Evolutionary conservation across 2,113 vertebrate genomes (phyloP).

Genomic region (Gymnocephalus cernua): DNA sequence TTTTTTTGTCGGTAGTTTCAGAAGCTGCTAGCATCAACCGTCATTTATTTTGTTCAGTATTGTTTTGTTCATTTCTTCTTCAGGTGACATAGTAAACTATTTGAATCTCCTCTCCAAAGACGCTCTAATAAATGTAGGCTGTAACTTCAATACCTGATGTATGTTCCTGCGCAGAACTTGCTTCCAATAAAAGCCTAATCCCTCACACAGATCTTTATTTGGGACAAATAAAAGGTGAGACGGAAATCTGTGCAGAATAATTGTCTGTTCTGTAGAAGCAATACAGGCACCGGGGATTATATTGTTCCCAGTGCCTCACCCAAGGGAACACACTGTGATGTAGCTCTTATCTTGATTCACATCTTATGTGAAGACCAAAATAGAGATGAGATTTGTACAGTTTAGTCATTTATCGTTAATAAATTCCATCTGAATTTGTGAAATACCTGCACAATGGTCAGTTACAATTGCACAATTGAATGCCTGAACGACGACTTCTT

Average conservation of each 20-base stretch:
- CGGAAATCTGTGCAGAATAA: slow-evolving; percentile 31
- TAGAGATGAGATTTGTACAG: slow-evolving; percentile 12
- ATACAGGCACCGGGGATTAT: slow-evolving; percentile 11
- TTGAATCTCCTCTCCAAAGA: slow-evolving; percentile 4
- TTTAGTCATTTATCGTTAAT: slow-evolving; percentile 28
- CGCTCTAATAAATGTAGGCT: slow-evolving; percentile 6
- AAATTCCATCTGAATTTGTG: background rate
- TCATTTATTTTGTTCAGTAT: slow-evolving; percentile 2
- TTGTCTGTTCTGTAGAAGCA: slow-evolving; percentile 37
- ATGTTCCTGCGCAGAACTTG: slow-evolving; percentile 7
- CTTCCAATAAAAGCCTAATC: slow-evolving; percentile 34
- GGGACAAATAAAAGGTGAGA: slow-evolving; percentile 44
- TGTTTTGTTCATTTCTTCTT: slow-evolving; percentile 35
- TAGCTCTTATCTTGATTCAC: slow-evolving; percentile 31
- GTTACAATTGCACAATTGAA: too few relatives aligned
- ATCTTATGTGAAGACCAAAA: slow-evolving; percentile 41
- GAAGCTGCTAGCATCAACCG: background rate
- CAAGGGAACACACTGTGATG: slow-evolving; percentile 30
- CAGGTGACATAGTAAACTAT: slow-evolving; percentile 22
- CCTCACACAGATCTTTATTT: slow-evolving; percentile 49
- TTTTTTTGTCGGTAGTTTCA: background rate
- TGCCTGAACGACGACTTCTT: background rate
- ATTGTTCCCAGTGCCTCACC: slow-evolving; percentile 44
- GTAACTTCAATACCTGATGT: slow-evolving; percentile 10
- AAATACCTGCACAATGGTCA: slow-evolving; percentile 2